Evolutionary conservation across 2,797 vertebrate genomes (phyloP).

Genomic region (Sebastes oblongus): DNA sequence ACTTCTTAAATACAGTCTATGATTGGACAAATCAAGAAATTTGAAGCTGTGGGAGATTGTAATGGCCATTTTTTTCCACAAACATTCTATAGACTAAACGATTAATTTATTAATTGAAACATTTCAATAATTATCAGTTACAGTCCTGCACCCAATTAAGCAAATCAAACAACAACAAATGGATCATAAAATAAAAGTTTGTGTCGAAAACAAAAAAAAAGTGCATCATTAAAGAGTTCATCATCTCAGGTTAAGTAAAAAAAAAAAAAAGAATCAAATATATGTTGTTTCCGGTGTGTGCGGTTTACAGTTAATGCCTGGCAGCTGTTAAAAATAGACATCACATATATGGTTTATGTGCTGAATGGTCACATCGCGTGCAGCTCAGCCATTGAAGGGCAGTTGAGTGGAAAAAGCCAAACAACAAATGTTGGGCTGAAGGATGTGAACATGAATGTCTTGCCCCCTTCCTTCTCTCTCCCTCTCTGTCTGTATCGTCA

Average conservation of each 20-base stretch:
- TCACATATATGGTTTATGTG: background rate
- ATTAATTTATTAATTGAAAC: too few relatives aligned
- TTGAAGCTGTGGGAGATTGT: accelerated
- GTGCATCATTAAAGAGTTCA: too few relatives aligned
- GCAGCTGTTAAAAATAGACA: constrained; percentile 18
- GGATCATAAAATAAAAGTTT: too few relatives aligned
- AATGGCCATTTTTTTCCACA: too few relatives aligned
- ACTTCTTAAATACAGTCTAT: too few relatives aligned
- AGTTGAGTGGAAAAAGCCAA: constrained; percentile 62
- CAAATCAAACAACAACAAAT: too few relatives aligned
- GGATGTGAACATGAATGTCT: constrained; percentile 42
- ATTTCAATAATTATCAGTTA: too few relatives aligned
- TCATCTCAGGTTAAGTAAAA: background rate
- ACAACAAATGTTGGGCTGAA: constrained; percentile 49
- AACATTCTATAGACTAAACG: too few relatives aligned
- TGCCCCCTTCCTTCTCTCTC: constrained; percentile 5
- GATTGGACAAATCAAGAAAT: too few relatives aligned
- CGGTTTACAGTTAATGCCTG: background rate
- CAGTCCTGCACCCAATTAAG: too few relatives aligned
- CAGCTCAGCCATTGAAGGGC: constrained; percentile 39
- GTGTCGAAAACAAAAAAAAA: too few relatives aligned
- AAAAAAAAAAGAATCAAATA: too few relatives aligned
- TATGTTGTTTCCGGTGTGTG: background rate
- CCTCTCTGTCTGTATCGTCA: constrained; percentile 16
- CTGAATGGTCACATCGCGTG: constrained; percentile 19